These are phyloP conservation scores for Vireo griseus DNA, from an alignment of 2,797 vertebrate genomes.

Conservation along the genomic window DNA sequence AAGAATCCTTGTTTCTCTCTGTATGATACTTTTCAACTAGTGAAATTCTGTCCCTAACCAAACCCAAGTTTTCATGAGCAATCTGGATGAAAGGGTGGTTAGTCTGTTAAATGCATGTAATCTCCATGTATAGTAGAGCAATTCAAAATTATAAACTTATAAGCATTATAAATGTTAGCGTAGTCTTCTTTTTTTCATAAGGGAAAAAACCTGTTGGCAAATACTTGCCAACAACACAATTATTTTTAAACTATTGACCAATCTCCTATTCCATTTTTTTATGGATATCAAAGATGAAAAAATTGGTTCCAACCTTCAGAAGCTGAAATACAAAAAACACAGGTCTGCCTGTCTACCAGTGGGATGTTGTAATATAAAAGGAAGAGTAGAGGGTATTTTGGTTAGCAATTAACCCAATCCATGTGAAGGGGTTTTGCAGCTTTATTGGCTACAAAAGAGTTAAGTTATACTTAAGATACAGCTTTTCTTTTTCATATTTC, in stretches of 20 bases:
- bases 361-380: not conserved
- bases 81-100: not conserved
- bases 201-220: rapidly evolving
- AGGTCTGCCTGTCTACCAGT: not conserved
- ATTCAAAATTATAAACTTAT: not conserved
- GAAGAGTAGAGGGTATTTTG: not conserved
- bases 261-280: not conserved
- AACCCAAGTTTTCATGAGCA: not conserved
- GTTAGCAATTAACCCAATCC: not conserved
- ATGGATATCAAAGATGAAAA: not conserved
- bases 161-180: not conserved
- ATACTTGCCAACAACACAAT: not conserved
- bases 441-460: not conserved
- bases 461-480: not conserved
- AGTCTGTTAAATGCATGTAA: not conserved
- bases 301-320: not conserved
- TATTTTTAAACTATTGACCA: not conserved
- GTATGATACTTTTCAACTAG: not conserved
- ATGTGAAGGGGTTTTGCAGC: not conserved
- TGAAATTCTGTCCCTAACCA: not conserved
- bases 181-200: not conserved
- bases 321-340: not conserved
- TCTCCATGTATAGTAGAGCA: not conserved
- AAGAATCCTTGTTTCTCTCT: not conserved
- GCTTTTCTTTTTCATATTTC: not conserved